Evolutionary conservation across 2,888 invertebrate species (phyloP).

Genomic region (Amblyjoppa proteus): DNA sequence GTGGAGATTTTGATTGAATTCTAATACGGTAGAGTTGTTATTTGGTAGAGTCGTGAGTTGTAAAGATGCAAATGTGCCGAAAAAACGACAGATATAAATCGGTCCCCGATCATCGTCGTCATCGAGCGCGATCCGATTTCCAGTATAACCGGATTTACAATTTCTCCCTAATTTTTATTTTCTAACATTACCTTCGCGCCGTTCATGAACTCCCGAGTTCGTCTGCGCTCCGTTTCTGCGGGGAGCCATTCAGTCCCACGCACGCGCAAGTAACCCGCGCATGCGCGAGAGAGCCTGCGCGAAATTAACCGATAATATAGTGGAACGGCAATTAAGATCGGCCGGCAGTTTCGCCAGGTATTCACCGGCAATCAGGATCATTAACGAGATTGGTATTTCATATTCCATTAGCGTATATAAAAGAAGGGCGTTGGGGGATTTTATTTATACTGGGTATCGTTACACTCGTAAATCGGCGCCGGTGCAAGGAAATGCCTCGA

Average conservation of each 20-base stretch:
- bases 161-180: background rate
- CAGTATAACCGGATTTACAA: background rate
- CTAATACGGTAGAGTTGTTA: no score
- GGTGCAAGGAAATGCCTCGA: slow-evolving; percentile 46
- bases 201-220: background rate
- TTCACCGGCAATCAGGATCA: slow-evolving; percentile 39
- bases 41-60: no score
- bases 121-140: background rate
- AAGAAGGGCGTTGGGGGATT: slow-evolving; percentile 19
- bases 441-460: slow-evolving; percentile 25
- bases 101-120: background rate
- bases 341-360: background rate
- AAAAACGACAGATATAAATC: background rate
- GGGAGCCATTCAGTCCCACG: background rate
- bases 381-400: slow-evolving; percentile 55
- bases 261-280: background rate
- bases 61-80: no score
- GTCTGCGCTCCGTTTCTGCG: background rate
- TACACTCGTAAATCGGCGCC: slow-evolving; percentile 36
- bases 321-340: slow-evolving; percentile 45
- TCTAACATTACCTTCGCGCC: background rate
- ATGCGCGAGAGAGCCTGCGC: background rate
- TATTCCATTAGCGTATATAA: slow-evolving; percentile 49
- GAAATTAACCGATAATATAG: slow-evolving; percentile 31
- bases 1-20: no score